Base-by-base conservation (phyloP, 2,113 vertebrate species). In the Desmodus rotundus region DNA sequence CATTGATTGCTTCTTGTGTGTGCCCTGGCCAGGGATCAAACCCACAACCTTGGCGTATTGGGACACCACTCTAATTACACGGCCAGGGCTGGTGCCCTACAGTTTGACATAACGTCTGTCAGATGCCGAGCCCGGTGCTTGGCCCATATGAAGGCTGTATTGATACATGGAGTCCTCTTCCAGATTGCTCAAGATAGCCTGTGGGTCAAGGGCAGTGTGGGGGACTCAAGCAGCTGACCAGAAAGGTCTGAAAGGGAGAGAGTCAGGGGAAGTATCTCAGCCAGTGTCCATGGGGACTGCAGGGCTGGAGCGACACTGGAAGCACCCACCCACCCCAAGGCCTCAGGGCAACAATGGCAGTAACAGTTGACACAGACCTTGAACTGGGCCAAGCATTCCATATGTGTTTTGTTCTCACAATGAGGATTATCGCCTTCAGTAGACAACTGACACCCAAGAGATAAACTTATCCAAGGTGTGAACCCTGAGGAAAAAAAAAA, bases 141-240 rank as follows among this genome's bases (percentile, higher is more conserved):
- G 41, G 41, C 41, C 36, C 16, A 5, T 0, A 4, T 1, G 45
- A 7, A 28, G 5, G 11, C 7, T 11, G 4, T 22, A 73, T 52
- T 50, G 47, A 68, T 24, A 12, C 67, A 26, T 1, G 5, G 15
- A 11, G 9, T 43, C 20, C 26, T 83, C 33, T 63, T 88, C 68
- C 41, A 78, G 20, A 47, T 58, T 47, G 65, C 47, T 63, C 7
- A 61, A n/a, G 61, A 74, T 45, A 47, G 33, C n/a, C 67, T 85
- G 15, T n/a, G 54, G 58, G 56, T 86, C 65, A 76, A 50, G n/a
- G 77, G 56, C 67, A 61, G 28, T 3, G 26, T 11, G 50, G 12
- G 26, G 7, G 26, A 52, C 50, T 87, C 68, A 56, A 63, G 43
- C 7, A 43, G 7, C 38, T 83, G 41, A 41, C 10, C 19, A 90